Percentiles rank a stretch among this genome's conserved stretches.
These are phyloP conservation scores for Boloria euphrosyne DNA, from an alignment of 2,888 invertebrate species.

Conservation along the genomic window DNA sequence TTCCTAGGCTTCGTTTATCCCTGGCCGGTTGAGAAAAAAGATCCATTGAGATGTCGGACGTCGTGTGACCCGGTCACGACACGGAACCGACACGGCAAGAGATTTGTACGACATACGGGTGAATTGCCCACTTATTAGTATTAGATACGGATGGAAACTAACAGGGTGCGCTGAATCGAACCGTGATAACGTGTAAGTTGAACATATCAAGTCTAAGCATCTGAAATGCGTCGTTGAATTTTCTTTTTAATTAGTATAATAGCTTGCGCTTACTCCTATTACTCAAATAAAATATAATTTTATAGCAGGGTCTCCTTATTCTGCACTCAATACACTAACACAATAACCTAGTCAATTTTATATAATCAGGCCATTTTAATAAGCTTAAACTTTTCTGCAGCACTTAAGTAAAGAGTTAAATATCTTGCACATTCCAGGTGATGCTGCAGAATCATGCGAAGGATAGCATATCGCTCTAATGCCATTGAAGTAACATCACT, in stretches of 20 bases:
- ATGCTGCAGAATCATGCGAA: too few relatives aligned
- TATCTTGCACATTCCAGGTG: too few relatives aligned
- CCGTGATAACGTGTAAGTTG: slow-evolving; percentile 26
- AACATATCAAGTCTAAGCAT: slow-evolving; percentile 20
- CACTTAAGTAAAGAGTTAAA: too few relatives aligned
- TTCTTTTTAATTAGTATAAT: slow-evolving; percentile 16
- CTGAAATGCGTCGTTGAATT: slow-evolving; percentile 21
- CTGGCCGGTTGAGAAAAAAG: slow-evolving; percentile 37
- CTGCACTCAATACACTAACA: too few relatives aligned
- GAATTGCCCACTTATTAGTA: slow-evolving; percentile 37
- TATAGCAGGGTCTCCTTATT: too few relatives aligned
- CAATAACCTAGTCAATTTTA: too few relatives aligned
- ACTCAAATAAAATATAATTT: too few relatives aligned
- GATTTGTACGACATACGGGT: slow-evolving; percentile 38
- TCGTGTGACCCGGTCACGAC: slow-evolving; percentile 67
- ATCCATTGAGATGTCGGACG: slow-evolving; percentile 51
- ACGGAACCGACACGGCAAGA: slow-evolving; percentile 58
- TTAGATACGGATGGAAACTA: slow-evolving; percentile 34
- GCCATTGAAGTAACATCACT: too few relatives aligned
- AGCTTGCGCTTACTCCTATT: not conserved
- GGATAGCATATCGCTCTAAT: too few relatives aligned
- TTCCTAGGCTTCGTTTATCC: slow-evolving; percentile 50
- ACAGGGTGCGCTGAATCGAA: slow-evolving; percentile 29
- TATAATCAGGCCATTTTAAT: too few relatives aligned
- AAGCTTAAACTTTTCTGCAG: too few relatives aligned